Evolutionary conservation across 2,797 vertebrate species (phyloP).

Genomic region (Phylloscopus collybita): DNA sequence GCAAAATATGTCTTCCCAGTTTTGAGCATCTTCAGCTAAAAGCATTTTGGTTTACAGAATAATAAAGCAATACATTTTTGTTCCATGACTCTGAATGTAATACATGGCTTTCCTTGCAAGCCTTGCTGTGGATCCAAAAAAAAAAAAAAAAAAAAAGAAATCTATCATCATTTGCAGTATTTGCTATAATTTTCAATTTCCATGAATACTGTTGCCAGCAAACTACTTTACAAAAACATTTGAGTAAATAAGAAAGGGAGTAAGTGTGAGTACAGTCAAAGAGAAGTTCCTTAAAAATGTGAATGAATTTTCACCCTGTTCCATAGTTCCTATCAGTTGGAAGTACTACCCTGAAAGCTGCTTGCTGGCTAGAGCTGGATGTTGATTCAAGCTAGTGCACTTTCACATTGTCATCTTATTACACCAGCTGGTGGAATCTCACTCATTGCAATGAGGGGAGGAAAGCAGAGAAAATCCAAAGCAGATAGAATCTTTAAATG

Average conservation of each 20-base stretch:
- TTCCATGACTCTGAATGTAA: background rate
- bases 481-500: background rate
- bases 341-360: background rate
- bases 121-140: background rate
- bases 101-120: conserved; percentile 3
- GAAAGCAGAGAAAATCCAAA: background rate
- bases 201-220: background rate
- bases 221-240: conserved; percentile 6
- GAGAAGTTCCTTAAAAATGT: background rate
- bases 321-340: background rate
- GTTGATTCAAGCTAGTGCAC: background rate
- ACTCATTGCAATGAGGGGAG: background rate
- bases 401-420: background rate
- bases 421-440: background rate
- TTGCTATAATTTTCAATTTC: conserved; percentile 10
- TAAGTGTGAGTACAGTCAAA: background rate
- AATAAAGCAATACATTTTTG: background rate
- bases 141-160: background rate
- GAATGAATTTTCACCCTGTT: background rate
- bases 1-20: background rate
- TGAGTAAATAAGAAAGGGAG: background rate
- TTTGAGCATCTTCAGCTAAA: conserved; percentile 18
- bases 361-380: background rate
- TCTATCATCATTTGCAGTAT: background rate
- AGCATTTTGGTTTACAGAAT: conserved; percentile 11